phyloP scores from a whole-genome alignment of 1,140 invertebrate genomes.

The Seison nebaliae region DNA sequence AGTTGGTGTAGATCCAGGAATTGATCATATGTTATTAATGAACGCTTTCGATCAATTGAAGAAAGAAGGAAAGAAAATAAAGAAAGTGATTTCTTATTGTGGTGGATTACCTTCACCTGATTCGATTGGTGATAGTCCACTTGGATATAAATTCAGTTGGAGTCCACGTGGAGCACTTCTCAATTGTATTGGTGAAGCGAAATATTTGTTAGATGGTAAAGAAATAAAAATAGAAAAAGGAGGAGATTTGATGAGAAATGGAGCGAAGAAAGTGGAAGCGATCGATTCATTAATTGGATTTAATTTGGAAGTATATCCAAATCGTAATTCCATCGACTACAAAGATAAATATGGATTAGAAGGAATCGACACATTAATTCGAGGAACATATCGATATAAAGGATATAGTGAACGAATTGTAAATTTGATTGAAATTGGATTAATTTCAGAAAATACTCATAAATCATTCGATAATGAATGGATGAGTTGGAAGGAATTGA shows the following conservation, averaged over 20 bases:
- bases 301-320: slow-evolving; percentile 75
- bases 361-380: slow-evolving; percentile 50
- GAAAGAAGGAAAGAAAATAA: slow-evolving; percentile 38
- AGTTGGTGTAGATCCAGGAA: slow-evolving; percentile 80
- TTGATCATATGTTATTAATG: slow-evolving; percentile 83
- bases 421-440: slow-evolving; percentile 52
- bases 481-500: neutral
- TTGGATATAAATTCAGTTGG: slow-evolving; percentile 79
- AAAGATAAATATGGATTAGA: slow-evolving; percentile 48
- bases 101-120: slow-evolving; percentile 83
- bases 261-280: slow-evolving; percentile 44
- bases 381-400: slow-evolving; percentile 65
- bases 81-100: slow-evolving; percentile 57
- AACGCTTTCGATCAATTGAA: slow-evolving; percentile 76
- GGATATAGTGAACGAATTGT: slow-evolving; percentile 64
- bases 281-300: slow-evolving; percentile 81
- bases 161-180: slow-evolving; percentile 61
- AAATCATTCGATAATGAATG: slow-evolving; percentile 44
- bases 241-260: no score
- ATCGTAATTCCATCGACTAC: slow-evolving; percentile 74
- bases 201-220: slow-evolving; percentile 54
- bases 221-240: no score
- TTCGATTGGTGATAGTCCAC: slow-evolving; percentile 60
- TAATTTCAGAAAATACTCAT: slow-evolving; percentile 48
- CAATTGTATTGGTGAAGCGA: slow-evolving; percentile 59